Conservation (phyloP, 2,888 invertebrate species). For the Zele albiditarsus region DNA sequence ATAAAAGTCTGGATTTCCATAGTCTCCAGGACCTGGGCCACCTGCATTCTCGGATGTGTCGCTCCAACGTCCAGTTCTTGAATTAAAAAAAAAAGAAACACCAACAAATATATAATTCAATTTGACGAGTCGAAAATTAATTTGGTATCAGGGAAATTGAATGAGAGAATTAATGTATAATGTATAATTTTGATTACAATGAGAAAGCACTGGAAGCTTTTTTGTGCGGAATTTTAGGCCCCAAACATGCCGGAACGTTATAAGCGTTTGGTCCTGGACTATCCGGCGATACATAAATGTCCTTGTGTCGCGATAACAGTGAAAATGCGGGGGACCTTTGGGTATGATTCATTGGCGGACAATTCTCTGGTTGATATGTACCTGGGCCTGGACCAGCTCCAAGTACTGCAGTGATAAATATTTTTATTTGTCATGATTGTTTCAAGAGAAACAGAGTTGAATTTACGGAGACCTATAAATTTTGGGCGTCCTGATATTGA, state of each 20-base stretch:
- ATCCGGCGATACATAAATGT: constrained; percentile 57
- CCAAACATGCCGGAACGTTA: constrained; percentile 73
- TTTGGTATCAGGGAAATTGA: background rate
- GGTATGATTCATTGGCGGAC: constrained; percentile 74
- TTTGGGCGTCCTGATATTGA: constrained; percentile 72
- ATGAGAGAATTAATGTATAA: no score
- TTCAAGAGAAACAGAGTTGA: background rate
- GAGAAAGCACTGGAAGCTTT: constrained; percentile 73
- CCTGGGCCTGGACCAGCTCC: constrained; percentile 78
- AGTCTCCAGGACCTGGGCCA: constrained; percentile 67
- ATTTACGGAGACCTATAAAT: constrained; percentile 48
- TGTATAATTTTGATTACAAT: constrained; percentile 71
- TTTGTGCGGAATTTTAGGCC: constrained; percentile 75
- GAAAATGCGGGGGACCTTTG: constrained; percentile 77
- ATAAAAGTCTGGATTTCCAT: constrained; percentile 54
- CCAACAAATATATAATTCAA: background rate
- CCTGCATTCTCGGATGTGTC: constrained; percentile 32
- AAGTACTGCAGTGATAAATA: constrained; percentile 34
- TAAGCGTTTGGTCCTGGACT: constrained; percentile 80
- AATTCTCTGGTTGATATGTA: constrained; percentile 78
- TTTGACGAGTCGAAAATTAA: background rate
- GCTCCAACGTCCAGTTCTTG: constrained; percentile 53
- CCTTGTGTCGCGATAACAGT: constrained; percentile 73
- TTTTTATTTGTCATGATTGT: constrained; percentile 5
- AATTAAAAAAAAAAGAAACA: constrained; percentile 22